These are phyloP conservation scores for Mystacides longicornis DNA, from an alignment of 2,888 invertebrate genomes.

Conservation along the genomic window DNA sequence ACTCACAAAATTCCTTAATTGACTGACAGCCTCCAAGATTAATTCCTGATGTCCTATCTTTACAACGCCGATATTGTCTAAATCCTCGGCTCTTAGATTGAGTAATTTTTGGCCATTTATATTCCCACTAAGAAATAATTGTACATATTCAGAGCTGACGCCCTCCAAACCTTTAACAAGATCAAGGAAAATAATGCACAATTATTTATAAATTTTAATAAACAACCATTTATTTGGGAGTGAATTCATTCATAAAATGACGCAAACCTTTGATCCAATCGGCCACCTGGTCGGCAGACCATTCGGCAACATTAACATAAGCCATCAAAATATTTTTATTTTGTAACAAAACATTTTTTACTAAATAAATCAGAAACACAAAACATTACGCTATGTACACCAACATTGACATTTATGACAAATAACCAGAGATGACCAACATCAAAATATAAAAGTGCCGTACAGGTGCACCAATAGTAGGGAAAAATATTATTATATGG, in stretches of 20 bases:
- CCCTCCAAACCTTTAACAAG: conserved; percentile 81
- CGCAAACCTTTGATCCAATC: conserved; percentile 78
- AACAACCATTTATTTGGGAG: not conserved
- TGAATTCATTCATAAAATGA: not conserved
- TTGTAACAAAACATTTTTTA: not conserved
- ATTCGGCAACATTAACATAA: conserved; percentile 79
- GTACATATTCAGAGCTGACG: conserved; percentile 71
- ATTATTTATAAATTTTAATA: not conserved
- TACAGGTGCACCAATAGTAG: too few species aligned
- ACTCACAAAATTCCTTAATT: conserved; percentile 80
- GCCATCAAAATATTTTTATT: conserved; percentile 50
- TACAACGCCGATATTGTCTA: conserved; percentile 77
- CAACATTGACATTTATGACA: conserved; percentile 1
- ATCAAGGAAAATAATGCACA: not conserved
- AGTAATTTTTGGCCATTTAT: conserved; percentile 78
- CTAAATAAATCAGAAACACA: not conserved
- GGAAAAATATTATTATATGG: too few species aligned
- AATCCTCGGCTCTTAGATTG: conserved; percentile 78
- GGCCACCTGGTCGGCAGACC: conserved; percentile 84
- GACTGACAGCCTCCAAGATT: conserved; percentile 85
- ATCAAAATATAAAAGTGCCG: too few species aligned
- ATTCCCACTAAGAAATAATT: conserved; percentile 70
- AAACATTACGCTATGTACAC: not conserved
- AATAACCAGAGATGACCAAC: too few species aligned
- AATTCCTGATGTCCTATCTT: conserved; percentile 92